phyloP scores from a whole-genome alignment of 2,113 vertebrate species.

The Gallinago media region DNA sequence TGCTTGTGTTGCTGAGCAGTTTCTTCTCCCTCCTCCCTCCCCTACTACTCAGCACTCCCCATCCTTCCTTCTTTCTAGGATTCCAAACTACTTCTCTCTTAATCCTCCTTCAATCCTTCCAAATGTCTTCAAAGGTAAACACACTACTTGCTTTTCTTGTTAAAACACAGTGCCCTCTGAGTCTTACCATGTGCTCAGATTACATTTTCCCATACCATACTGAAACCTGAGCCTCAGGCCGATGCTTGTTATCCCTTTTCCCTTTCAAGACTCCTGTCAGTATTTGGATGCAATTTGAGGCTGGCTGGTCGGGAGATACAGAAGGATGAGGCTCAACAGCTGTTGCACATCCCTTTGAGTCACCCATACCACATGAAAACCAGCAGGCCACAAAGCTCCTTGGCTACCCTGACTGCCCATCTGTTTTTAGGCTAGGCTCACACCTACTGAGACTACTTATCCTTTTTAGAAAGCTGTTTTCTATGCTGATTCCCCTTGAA shows the following conservation, averaged over 20 bases:
- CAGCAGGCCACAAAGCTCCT: conserved; percentile 16
- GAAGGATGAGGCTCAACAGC: conserved; percentile 1
- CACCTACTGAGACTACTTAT: conserved; percentile 14
- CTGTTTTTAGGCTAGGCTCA: neutral
- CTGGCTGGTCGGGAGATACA: neutral
- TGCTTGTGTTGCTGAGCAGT: neutral
- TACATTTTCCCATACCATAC: neutral
- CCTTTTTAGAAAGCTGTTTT: neutral
- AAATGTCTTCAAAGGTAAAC: neutral
- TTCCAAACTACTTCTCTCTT: neutral
- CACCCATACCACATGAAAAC: neutral
- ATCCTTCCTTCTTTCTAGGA: neutral
- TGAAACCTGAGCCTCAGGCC: neutral
- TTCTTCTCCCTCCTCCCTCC: neutral
- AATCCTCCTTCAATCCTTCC: neutral
- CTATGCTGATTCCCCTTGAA: neutral
- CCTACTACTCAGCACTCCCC: neutral
- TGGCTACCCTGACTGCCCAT: neutral
- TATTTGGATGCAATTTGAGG: neutral
- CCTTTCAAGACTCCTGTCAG: neutral
- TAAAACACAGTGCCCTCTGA: neutral
- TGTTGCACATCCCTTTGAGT: neutral
- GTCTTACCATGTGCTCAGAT: neutral
- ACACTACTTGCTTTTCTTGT: rapidly evolving
- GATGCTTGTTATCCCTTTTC: neutral